Percentiles rank a stretch among this genome's conserved stretches.
Evolutionary conservation across 30 jellyfish, hydroid and myxozoan genomes (phyloP).

Genomic region (Clytia hemisphaerica): DNA sequence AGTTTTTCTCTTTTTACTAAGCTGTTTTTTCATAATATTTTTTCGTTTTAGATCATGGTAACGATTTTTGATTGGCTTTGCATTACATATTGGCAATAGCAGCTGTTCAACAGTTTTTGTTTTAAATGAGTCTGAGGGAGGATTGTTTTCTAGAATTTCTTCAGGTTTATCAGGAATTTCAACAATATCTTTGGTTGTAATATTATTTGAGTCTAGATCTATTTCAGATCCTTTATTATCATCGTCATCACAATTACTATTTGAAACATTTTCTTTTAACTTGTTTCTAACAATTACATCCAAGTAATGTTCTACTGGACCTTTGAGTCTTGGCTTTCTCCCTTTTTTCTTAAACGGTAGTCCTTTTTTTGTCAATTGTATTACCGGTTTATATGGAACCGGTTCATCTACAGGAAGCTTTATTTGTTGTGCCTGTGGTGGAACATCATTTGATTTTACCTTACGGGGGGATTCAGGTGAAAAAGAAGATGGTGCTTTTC

Average conservation of each 20-base stretch:
- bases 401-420: background rate
- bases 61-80: too few species aligned
- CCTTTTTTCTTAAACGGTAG: too few species aligned
- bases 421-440: background rate
- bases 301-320: conserved; percentile 19
- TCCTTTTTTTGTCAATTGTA: conserved; percentile 5
- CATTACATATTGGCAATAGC: background rate
- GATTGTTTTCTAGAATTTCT: too few species aligned
- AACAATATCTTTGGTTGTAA: too few species aligned
- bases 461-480: background rate
- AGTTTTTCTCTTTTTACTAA: too few species aligned
- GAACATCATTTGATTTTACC: background rate
- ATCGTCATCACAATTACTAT: background rate
- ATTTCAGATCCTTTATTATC: background rate
- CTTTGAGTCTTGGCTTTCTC: conserved; percentile 23
- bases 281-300: conserved; percentile 23
- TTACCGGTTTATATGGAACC: background rate
- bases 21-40: too few species aligned
- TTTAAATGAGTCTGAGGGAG: too few species aligned
- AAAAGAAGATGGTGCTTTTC: background rate
- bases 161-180: too few species aligned
- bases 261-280: background rate
- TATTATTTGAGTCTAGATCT: background rate
- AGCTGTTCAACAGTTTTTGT: too few species aligned
- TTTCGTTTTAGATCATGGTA: background rate